Evolutionary conservation across 2,888 invertebrate species (phyloP).

Genomic region (Cyrtodaria siliqua): DNA sequence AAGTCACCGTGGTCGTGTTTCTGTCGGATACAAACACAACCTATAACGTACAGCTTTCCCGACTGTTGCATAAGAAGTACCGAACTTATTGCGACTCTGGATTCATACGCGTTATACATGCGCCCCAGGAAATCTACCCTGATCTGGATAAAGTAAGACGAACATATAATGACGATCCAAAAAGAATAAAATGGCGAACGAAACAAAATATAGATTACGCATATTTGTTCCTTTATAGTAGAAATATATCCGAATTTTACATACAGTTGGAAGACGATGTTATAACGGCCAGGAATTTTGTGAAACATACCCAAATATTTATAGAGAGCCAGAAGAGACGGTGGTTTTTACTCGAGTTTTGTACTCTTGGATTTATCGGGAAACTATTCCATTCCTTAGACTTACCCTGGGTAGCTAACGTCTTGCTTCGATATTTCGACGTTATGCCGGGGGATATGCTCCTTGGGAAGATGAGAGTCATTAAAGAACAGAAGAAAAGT

Average conservation of each 20-base stretch:
- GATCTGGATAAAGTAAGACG: constrained; percentile 69
- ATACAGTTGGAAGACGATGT: constrained; percentile 86
- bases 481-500: constrained; percentile 60
- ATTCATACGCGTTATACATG: constrained; percentile 83
- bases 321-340: constrained; percentile 69
- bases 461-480: constrained; percentile 53
- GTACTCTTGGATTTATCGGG: constrained; percentile 74
- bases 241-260: constrained; percentile 81
- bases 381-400: constrained; percentile 70
- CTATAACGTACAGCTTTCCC: constrained; percentile 65
- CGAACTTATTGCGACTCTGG: constrained; percentile 78
- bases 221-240: constrained; percentile 82
- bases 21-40: constrained; percentile 83
- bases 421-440: constrained; percentile 80
- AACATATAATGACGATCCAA: constrained; percentile 81
- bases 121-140: constrained; percentile 75
- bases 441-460: constrained; percentile 71
- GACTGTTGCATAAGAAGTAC: constrained; percentile 59
- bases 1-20: constrained; percentile 83
- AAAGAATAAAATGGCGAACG: constrained; percentile 85
- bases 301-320: constrained; percentile 80
- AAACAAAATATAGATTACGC: constrained; percentile 86
- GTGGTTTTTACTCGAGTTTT: constrained; percentile 74
- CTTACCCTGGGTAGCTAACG: constrained; percentile 67
- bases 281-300: constrained; percentile 79